These are phyloP conservation scores for Chiroxiphia lanceolata DNA, from an alignment of 2,797 vertebrate species.

Conservation along the genomic window DNA sequence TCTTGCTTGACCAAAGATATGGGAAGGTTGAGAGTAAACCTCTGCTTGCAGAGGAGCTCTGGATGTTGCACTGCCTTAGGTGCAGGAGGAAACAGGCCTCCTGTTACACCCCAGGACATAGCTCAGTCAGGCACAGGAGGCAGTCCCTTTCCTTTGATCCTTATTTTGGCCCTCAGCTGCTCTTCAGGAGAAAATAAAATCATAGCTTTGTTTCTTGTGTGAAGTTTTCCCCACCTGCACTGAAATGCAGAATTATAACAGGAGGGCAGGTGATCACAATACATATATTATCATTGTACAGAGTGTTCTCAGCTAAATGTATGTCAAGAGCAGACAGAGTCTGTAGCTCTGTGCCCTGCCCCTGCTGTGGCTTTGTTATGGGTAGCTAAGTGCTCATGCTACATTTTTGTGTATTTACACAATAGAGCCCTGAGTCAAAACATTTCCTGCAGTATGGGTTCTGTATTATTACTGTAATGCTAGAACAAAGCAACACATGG, in stretches of 20 bases:
- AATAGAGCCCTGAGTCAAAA: constrained; percentile 14
- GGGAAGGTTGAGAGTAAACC: not conserved
- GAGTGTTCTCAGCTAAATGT: not conserved
- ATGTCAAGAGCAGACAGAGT: not conserved
- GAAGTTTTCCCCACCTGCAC: not conserved
- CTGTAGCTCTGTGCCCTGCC: not conserved
- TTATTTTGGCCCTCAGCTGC: not conserved
- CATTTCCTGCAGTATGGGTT: not conserved
- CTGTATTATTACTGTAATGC: not conserved
- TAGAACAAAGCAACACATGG: not conserved
- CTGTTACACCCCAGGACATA: not conserved
- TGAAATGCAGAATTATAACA: not conserved
- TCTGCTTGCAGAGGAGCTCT: not conserved
- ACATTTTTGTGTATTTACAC: not conserved
- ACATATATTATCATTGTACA: not conserved
- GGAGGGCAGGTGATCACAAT: not conserved
- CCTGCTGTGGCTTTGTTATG: not conserved
- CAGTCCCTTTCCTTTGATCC: not conserved
- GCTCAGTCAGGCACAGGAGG: not conserved
- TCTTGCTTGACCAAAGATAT: not conserved
- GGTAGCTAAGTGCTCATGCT: not conserved
- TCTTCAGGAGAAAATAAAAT: not conserved
- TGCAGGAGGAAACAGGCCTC: not conserved
- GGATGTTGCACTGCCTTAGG: not conserved
- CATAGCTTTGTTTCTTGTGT: not conserved